Evolutionary conservation across 2,113 vertebrate species (phyloP).

Genomic region (Tupaia chinensis): DNA sequence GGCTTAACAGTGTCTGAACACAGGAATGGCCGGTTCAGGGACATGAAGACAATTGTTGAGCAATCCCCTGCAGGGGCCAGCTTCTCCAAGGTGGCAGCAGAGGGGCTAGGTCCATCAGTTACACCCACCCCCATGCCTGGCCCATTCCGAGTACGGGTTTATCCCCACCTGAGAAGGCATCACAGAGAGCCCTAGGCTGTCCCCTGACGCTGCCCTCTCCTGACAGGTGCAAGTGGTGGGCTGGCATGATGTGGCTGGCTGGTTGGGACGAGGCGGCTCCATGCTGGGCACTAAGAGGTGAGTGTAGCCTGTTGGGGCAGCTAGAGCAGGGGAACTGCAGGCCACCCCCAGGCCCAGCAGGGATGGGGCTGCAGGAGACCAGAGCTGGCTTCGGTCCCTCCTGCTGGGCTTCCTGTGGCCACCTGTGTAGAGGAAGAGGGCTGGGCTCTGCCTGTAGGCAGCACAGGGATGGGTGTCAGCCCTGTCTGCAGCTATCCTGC

Average conservation of each 20-base stretch:
- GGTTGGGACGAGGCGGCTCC: conserved; percentile 96
- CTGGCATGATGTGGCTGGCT: conserved; percentile 95
- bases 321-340: background rate
- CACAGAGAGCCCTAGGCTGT: rapidly evolving
- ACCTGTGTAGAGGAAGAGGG: background rate
- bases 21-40: no score
- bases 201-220: rapidly evolving
- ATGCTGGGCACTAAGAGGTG: conserved; percentile 97
- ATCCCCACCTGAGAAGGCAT: background rate
- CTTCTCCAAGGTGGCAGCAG: rapidly evolving
- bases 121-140: background rate
- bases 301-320: background rate
- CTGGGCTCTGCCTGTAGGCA: background rate
- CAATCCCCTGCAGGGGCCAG: no score
- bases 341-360: rapidly evolving
- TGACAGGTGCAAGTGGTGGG: conserved; percentile 91
- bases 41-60: no score
- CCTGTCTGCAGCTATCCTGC: background rate
- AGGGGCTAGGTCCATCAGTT: background rate
- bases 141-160: background rate
- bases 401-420: background rate
- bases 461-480: no score
- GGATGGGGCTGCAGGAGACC: rapidly evolving
- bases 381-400: background rate
- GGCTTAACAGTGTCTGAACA: background rate